Evolutionary conservation across 2,797 vertebrate genomes (phyloP), one percentile per base, ranked within the genome.

Genomic region (Danio kyathit): DNA sequence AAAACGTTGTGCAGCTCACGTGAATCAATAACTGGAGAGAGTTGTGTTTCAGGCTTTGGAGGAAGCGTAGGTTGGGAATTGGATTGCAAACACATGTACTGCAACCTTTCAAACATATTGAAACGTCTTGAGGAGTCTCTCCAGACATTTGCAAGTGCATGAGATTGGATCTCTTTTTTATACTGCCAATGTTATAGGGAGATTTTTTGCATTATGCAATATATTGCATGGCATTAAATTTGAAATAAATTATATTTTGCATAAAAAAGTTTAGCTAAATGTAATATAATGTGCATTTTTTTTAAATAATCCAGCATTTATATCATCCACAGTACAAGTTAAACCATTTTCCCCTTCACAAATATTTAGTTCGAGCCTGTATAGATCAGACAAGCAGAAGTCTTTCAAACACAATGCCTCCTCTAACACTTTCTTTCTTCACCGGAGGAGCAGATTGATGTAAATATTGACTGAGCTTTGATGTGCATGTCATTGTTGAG

Each of bases 1-100:
- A 70, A 76, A 79, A 82, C 73, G 61, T 69, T 69, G 46, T 69
- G 61, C 70, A 48, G 79, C 81, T 82, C 82, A 83, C 82, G 87
- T 86, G 85, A 85, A 81, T 84, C 87, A 87, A 88, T 87, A 88
- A 88, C 88, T 89, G 66, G 65, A 71, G 48, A 77, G 74, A 82
- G 80, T 76, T 80, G 79, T 80, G 79, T 80, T 80, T 80, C 79
- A 74, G 71, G 63, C 59, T 80, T 80, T 38, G 78, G 57, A 79
- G 77, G 56, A 63, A 75, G 59, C 16, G 21, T 75, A 75, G 44
- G 59, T 64, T 75, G 41, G 49, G 19, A 65, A 65, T 80, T 65
- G 69, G 79, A 80, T 80, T 80, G 79, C 79, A 80, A 80, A 80
- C 78, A 80, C 78, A 80, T 80, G 78, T 80, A 73, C 51, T 59